These are phyloP conservation scores for Tiliqua scincoides DNA, from an alignment of 2,113 vertebrate species.

Conservation along the genomic window DNA sequence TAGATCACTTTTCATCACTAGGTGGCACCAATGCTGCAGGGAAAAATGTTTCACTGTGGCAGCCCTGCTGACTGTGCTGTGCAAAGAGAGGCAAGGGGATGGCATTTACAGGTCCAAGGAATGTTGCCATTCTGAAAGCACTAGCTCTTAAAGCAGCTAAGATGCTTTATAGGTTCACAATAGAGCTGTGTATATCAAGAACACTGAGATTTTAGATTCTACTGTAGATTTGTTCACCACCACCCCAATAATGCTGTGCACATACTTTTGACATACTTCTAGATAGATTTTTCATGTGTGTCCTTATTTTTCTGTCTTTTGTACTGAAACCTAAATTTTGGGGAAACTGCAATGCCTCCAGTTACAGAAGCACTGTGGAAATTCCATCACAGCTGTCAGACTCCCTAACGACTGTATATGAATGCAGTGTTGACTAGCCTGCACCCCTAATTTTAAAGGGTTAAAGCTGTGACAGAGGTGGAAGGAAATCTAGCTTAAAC, in stretches of 20 bases:
- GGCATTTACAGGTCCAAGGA: slow-evolving; percentile 1
- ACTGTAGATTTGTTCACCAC: slow-evolving; percentile 9
- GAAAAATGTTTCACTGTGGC: not conserved
- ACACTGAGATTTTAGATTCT: not conserved
- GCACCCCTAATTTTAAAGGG: not conserved
- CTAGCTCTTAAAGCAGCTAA: not conserved
- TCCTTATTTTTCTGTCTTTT: slow-evolving; percentile 30
- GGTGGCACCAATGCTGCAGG: slow-evolving; percentile 66
- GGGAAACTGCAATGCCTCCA: slow-evolving; percentile 27
- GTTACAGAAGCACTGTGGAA: not conserved
- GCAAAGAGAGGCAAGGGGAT: not conserved
- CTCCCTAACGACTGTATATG: not conserved
- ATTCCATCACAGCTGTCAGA: not conserved
- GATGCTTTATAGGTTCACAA: not conserved
- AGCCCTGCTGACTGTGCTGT: not conserved
- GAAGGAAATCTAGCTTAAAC: too few relatives aligned
- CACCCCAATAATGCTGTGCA: not conserved
- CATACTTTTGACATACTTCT: not conserved
- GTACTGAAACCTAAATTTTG: slow-evolving; percentile 30
- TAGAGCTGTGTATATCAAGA: slow-evolving; percentile 14
- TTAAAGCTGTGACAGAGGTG: too few relatives aligned
- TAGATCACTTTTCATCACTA: slow-evolving; percentile 40
- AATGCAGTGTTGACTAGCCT: not conserved
- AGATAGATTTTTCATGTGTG: slow-evolving; percentile 13
- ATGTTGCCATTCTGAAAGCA: slow-evolving; percentile 9